phyloP scores from a whole-genome alignment of 2,113 vertebrate species.

The Gallinago paraguaiae region DNA sequence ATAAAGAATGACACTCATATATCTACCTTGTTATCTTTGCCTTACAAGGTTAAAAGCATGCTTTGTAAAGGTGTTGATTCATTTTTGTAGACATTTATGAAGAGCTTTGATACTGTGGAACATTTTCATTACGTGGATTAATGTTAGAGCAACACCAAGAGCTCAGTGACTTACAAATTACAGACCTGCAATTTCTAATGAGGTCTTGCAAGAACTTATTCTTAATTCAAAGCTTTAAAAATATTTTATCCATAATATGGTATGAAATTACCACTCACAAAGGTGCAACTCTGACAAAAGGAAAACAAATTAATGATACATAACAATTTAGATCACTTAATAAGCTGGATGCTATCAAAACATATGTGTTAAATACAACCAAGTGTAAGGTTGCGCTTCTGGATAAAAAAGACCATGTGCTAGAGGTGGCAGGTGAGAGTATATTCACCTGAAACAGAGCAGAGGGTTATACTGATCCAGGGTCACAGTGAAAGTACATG shows the following conservation, averaged over 20 bases:
- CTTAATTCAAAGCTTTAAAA: not conserved
- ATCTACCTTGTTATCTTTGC: not conserved
- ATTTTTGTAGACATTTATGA: not conserved
- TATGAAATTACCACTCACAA: not conserved
- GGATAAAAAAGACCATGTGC: not conserved
- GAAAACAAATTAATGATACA: not conserved
- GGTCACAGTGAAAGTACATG: not conserved
- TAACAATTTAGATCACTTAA: not conserved
- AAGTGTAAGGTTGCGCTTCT: not conserved
- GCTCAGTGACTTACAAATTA: not conserved
- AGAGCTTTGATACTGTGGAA: not conserved
- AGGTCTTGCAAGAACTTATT: not conserved
- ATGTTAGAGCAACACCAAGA: not conserved
- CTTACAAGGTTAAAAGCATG: not conserved
- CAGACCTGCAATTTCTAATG: not conserved
- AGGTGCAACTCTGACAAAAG: not conserved
- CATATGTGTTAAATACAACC: not conserved
- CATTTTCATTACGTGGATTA: not conserved
- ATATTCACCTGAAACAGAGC: not conserved
- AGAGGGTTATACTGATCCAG: not conserved
- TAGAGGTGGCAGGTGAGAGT: not conserved
- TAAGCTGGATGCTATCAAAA: not conserved
- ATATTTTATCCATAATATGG: not conserved
- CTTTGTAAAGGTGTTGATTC: not conserved
- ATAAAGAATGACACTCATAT: not conserved